These are phyloP conservation scores for Forbesichthys papilliferus DNA, from an alignment of 2,113 vertebrate species.

Conservation along the genomic window DNA sequence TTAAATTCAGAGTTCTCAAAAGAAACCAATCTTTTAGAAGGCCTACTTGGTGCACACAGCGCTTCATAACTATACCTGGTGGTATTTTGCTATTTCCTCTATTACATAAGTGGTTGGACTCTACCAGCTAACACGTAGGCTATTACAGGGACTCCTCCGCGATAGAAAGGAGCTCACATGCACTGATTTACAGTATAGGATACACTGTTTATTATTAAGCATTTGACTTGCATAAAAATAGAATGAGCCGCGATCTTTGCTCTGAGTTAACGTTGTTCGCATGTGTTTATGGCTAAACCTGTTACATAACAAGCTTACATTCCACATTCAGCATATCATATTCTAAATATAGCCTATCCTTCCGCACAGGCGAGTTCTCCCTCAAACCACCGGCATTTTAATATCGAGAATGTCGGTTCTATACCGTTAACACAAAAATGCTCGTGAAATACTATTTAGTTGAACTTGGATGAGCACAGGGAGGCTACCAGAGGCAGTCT, in stretches of 20 bases:
- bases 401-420: constrained; percentile 8
- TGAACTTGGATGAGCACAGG: constrained; percentile 81
- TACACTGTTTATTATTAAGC: neutral
- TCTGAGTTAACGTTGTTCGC: constrained; percentile 53
- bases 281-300: constrained; percentile 93
- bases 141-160: constrained; percentile 50
- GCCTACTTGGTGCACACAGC: constrained; percentile 2
- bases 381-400: constrained; percentile 27
- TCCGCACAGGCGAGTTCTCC: constrained; percentile 41
- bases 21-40: constrained; percentile 62
- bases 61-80: constrained; percentile 29
- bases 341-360: constrained; percentile 87
- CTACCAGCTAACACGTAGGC: constrained; percentile 58
- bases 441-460: constrained; percentile 55
- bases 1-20: constrained; percentile 68
- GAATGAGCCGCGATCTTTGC: constrained; percentile 55
- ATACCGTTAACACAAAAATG: neutral
- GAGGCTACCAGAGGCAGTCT: constrained; percentile 76
- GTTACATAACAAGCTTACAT: constrained; percentile 97
- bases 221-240: constrained; percentile 4
- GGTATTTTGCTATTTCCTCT: constrained; percentile 61
- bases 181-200: neutral
- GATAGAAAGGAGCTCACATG: constrained; percentile 14
- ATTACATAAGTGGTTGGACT: constrained; percentile 77
- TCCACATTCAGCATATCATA: constrained; percentile 88